Evolutionary conservation across 2,797 vertebrate species (phyloP).

Genomic region (Notolepis coatsorum): DNA sequence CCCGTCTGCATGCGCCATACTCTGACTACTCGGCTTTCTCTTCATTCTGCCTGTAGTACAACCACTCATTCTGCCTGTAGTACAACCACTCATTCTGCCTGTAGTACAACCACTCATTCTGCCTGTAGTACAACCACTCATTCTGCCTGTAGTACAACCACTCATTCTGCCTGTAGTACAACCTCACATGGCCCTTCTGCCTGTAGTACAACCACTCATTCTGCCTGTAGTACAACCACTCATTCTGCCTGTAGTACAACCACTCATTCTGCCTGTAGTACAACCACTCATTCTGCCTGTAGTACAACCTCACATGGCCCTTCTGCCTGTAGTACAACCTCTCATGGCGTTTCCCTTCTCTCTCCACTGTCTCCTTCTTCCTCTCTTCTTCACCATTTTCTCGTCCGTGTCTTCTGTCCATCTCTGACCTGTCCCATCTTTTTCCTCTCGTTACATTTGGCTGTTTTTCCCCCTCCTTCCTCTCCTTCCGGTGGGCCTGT

Average conservation of each 20-base stretch:
- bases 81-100: conserved; percentile 71
- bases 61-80: conserved; percentile 51
- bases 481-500: conserved; percentile 36
- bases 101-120: conserved; percentile 72
- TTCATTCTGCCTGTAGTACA: too few species aligned
- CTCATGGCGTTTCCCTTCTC: conserved; percentile 79
- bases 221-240: conserved; percentile 64
- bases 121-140: conserved; percentile 69
- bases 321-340: conserved; percentile 56
- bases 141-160: conserved; percentile 60
- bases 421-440: conserved; percentile 15
- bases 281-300: conserved; percentile 69
- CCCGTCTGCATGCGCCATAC: conserved; percentile 35
- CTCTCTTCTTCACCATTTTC: conserved; percentile 72
- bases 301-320: conserved; percentile 74
- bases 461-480: conserved; percentile 37
- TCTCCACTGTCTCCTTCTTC: conserved; percentile 71
- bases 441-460: conserved; percentile 28
- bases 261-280: conserved; percentile 70
- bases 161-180: conserved; percentile 71
- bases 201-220: conserved; percentile 71
- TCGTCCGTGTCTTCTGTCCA: conserved; percentile 57
- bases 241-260: conserved; percentile 65
- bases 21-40: conserved; percentile 40
- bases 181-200: conserved; percentile 75